A percentile compares a stretch with the other conserved stretches of the same genome.
phyloP scores from a whole-genome alignment of 1,140 invertebrate species.

The Bombus superbus region DNA sequence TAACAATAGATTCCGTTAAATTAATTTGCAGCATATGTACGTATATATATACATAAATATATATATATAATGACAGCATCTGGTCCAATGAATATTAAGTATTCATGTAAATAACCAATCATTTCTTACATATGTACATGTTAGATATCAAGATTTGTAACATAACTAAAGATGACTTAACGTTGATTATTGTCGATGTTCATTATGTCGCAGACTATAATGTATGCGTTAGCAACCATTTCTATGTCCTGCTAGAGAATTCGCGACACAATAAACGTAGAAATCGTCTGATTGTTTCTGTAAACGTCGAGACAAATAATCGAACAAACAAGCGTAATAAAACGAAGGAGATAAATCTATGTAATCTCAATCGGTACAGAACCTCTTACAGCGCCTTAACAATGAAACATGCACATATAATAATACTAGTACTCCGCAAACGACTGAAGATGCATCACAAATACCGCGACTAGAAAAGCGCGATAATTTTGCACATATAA shows the following conservation, averaged over 20 bases:
- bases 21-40: slow-evolving; percentile 30
- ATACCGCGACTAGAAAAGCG: slow-evolving; percentile 11
- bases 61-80: slow-evolving; percentile 52
- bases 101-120: slow-evolving; percentile 66
- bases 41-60: slow-evolving; percentile 13
- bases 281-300: slow-evolving; percentile 1
- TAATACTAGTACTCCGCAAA: slow-evolving; percentile 53
- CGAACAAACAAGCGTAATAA: slow-evolving; percentile 32
- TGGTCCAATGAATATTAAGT: slow-evolving; percentile 72
- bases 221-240: background rate
- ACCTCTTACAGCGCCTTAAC: slow-evolving; percentile 34
- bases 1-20: slow-evolving; percentile 36
- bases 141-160: slow-evolving; percentile 43
- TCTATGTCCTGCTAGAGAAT: background rate
- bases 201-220: slow-evolving; percentile 22
- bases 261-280: slow-evolving; percentile 3
- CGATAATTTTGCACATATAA: slow-evolving; percentile 19
- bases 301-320: slow-evolving; percentile 36
- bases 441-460: slow-evolving; percentile 55
- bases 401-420: slow-evolving; percentile 34
- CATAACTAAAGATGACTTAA: slow-evolving; percentile 52
- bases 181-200: slow-evolving; percentile 66
- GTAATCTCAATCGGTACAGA: slow-evolving; percentile 56
- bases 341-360: slow-evolving; percentile 43
- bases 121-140: slow-evolving; percentile 59